These are phyloP conservation scores for Amphiprion ocellaris DNA, from an alignment of 2,113 vertebrate species.

Conservation along the genomic window DNA sequence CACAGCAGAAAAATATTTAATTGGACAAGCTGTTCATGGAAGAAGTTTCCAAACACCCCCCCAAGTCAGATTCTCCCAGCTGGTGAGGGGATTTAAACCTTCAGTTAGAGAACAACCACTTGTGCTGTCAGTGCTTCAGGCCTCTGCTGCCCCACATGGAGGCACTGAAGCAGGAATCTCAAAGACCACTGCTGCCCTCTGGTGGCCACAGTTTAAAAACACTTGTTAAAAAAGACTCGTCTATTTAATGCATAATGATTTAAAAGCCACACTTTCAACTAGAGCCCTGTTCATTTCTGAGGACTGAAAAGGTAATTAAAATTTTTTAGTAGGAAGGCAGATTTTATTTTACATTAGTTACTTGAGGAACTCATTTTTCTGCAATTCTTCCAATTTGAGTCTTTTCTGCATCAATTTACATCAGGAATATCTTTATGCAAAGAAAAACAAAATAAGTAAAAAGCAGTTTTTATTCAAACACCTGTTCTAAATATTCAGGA, in stretches of 20 bases:
- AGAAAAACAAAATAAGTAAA: too few species aligned
- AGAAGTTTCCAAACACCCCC: not conserved
- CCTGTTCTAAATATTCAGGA: too few species aligned
- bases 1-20: slow-evolving; percentile 5
- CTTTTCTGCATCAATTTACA: too few species aligned
- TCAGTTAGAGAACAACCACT: not conserved
- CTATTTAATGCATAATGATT: too few species aligned
- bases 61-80: slow-evolving; percentile 16
- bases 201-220: not conserved
- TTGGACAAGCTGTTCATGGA: slow-evolving; percentile 22
- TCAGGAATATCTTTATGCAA: too few species aligned
- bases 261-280: too few species aligned
- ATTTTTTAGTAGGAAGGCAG: not conserved
- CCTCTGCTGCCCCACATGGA: slow-evolving; percentile 22
- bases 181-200: slow-evolving; percentile 64
- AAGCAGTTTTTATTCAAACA: too few species aligned
- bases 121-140: not conserved
- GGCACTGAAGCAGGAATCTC: not conserved
- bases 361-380: too few species aligned
- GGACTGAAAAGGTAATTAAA: too few species aligned
- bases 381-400: too few species aligned
- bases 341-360: too few species aligned
- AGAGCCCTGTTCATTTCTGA: too few species aligned
- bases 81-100: slow-evolving; percentile 5
- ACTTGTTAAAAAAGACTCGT: not conserved